phyloP scores from a whole-genome alignment of 2,888 invertebrate species.

The Spilosoma lubricipeda region DNA sequence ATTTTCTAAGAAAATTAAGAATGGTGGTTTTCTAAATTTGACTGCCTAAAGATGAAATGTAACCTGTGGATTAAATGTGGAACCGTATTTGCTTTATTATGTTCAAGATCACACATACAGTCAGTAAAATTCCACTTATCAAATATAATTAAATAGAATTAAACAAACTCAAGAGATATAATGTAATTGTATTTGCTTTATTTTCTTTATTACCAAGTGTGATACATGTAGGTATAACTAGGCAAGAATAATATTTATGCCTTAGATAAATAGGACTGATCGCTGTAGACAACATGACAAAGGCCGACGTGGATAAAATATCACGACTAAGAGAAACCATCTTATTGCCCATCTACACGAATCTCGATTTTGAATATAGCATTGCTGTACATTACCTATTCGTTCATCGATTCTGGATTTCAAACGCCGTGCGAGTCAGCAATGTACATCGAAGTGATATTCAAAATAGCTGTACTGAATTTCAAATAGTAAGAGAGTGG shows the following conservation, averaged over 20 bases:
- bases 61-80: too few relatives aligned
- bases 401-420: not conserved
- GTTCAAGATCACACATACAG: too few relatives aligned
- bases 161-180: not conserved
- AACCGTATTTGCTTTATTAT: too few relatives aligned
- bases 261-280: slow-evolving; percentile 14
- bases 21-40: too few relatives aligned
- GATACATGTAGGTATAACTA: not conserved
- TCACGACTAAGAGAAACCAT: slow-evolving; percentile 27
- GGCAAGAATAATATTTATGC: slow-evolving; percentile 9
- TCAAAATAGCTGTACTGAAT: not conserved
- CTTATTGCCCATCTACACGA: not conserved
- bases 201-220: not conserved
- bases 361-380: too few relatives aligned
- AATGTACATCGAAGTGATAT: not conserved
- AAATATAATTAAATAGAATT: too few relatives aligned
- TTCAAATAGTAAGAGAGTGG: slow-evolving; percentile 1
- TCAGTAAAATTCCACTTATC: too few relatives aligned
- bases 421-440: not conserved
- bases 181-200: not conserved
- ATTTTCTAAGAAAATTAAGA: too few relatives aligned
- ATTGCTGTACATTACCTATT: not conserved
- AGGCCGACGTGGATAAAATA: slow-evolving; percentile 25
- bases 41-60: too few relatives aligned
- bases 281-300: slow-evolving; percentile 10